Percentiles rank a stretch among this genome's conserved stretches.
Evolutionary conservation across 1,140 invertebrate genomes (phyloP).

Genomic region (Camponotus floridanus): DNA sequence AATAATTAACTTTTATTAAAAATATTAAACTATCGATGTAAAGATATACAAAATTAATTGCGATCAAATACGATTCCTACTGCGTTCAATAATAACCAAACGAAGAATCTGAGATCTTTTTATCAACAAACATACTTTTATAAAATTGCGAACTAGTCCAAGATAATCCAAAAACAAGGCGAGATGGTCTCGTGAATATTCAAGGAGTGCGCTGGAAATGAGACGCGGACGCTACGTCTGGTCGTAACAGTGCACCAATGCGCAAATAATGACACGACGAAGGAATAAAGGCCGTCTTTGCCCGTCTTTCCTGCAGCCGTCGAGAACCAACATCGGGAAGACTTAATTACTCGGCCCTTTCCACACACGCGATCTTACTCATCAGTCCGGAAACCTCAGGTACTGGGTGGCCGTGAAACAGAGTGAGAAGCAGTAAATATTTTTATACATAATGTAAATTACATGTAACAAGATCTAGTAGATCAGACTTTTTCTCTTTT

Average conservation of each 20-base stretch:
- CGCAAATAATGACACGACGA: conserved; percentile 83
- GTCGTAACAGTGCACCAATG: conserved; percentile 83
- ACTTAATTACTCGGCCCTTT: conserved; percentile 83
- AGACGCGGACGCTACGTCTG: conserved; percentile 70
- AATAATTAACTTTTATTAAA: no score
- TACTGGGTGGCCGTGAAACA: conserved; percentile 70
- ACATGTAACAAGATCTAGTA: not conserved
- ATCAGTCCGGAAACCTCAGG: conserved; percentile 81
- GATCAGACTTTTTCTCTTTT: not conserved
- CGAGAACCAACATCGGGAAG: conserved; percentile 69
- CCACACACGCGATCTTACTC: conserved; percentile 83
- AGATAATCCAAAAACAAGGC: conserved; percentile 72
- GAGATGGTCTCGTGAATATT: conserved; percentile 81
- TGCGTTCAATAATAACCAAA: not conserved
- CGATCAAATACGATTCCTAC: not conserved
- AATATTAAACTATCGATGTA: no score
- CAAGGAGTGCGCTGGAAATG: conserved; percentile 65
- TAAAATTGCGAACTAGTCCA: conserved; percentile 46
- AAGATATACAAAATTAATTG: not conserved
- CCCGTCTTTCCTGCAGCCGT: conserved; percentile 71
- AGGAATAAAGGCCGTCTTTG: conserved; percentile 81
- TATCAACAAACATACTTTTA: conserved; percentile 69
- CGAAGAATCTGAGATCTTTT: conserved; percentile 45
- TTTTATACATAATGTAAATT: not conserved
- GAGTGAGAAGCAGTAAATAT: not conserved